Evolutionary conservation across 1,140 invertebrate species (phyloP).

Genomic region (Brachionus koreanus): DNA sequence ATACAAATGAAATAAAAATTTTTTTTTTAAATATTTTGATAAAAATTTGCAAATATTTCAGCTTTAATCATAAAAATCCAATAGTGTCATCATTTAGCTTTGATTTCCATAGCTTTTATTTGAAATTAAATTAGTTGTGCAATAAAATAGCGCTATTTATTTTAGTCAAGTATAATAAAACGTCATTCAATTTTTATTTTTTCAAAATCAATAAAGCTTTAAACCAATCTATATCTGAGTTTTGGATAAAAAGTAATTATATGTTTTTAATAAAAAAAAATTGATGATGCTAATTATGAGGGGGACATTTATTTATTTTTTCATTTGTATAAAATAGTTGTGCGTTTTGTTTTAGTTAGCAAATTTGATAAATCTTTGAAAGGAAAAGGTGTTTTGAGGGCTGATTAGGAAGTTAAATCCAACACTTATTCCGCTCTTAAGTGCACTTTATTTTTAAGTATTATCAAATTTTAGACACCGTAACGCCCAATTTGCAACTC

Average conservation of each 20-base stretch:
- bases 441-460: neutral
- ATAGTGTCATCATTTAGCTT: neutral
- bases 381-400: neutral
- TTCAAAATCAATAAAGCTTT: constrained; percentile 18
- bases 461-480: neutral
- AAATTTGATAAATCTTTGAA: neutral
- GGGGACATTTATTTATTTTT: constrained; percentile 28
- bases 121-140: neutral
- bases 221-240: neutral
- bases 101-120: neutral
- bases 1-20: neutral
- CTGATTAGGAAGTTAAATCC: neutral
- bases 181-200: constrained; percentile 24
- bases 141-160: constrained; percentile 4
- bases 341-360: neutral
- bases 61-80: constrained; percentile 1
- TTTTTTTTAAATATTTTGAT: neutral
- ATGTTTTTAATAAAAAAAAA: neutral
- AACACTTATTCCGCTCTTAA: neutral
- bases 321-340: constrained; percentile 2
- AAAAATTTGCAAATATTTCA: constrained; percentile 1
- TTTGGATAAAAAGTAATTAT: neutral
- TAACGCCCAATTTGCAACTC: neutral
- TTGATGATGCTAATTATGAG: constrained; percentile 3
- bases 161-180: neutral